Evolutionary conservation across 2,888 invertebrate genomes (phyloP).

Genomic region (Galerucella pusilla): DNA sequence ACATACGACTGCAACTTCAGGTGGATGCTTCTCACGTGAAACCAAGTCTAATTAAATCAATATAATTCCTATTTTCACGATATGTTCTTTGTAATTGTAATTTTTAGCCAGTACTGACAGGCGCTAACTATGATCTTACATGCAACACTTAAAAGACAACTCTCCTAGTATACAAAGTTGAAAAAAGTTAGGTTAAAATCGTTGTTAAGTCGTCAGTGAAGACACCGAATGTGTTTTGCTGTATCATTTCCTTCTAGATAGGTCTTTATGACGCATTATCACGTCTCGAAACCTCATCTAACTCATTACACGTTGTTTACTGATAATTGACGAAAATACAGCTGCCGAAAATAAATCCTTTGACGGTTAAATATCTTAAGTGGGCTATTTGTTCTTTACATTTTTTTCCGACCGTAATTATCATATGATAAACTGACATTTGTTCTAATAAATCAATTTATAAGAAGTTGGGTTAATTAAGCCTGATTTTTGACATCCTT

Average conservation of each 20-base stretch:
- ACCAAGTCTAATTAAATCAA: too few species aligned
- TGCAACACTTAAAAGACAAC: too few species aligned
- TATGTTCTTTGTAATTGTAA: too few species aligned
- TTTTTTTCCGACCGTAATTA: slow-evolving; percentile 37
- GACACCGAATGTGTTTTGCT: slow-evolving; percentile 3
- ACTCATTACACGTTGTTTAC: slow-evolving; percentile 20
- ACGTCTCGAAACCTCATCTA: slow-evolving; percentile 15
- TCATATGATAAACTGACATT: slow-evolving; percentile 32
- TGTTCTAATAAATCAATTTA: slow-evolving; percentile 34
- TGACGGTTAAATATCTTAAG: slow-evolving; percentile 56
- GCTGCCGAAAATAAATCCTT: slow-evolving; percentile 61
- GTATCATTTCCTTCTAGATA: slow-evolving; percentile 20
- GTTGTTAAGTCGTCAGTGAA: background rate
- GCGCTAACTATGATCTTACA: too few species aligned
- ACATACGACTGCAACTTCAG: too few species aligned
- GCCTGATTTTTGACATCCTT: slow-evolving; percentile 35
- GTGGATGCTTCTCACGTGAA: too few species aligned
- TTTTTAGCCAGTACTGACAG: too few species aligned
- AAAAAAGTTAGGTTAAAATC: background rate
- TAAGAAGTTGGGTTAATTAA: slow-evolving; percentile 25
- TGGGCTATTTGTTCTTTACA: slow-evolving; percentile 41
- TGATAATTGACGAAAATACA: slow-evolving; percentile 61
- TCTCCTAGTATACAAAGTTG: background rate
- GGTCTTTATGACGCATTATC: slow-evolving; percentile 28
- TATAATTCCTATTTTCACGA: too few species aligned